Evolutionary conservation across 2,888 invertebrate species (phyloP).

Genomic region (Sclerodermus sp.): DNA sequence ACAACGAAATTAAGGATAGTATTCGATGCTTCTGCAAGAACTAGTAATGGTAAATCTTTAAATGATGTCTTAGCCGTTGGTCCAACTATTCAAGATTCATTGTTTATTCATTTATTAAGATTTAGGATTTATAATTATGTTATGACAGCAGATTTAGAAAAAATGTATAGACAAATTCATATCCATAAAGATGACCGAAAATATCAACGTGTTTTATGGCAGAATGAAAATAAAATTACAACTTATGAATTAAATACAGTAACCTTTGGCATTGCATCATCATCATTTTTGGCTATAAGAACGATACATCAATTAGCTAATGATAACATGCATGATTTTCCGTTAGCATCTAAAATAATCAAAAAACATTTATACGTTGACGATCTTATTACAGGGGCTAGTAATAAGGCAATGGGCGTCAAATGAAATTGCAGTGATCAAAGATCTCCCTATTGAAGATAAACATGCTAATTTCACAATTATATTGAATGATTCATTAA

Average conservation of each 20-base stretch:
- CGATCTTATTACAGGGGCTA: neutral
- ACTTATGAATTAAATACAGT: neutral
- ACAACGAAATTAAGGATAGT: conserved; percentile 15
- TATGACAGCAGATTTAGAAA: neutral
- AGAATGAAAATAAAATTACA: too few species aligned
- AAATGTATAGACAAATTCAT: neutral
- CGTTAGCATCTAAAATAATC: neutral
- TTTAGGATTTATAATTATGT: neutral
- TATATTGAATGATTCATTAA: neutral
- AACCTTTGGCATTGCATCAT: neutral
- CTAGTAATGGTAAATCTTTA: too few species aligned
- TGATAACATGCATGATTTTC: neutral
- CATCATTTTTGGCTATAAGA: neutral
- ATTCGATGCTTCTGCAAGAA: conserved; percentile 17
- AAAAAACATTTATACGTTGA: neutral
- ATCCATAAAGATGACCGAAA: neutral
- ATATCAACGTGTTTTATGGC: too few species aligned
- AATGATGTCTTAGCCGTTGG: too few species aligned
- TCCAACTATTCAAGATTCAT: conserved; percentile 6
- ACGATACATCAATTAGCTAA: neutral
- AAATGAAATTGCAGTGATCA: neutral
- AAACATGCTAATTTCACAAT: neutral
- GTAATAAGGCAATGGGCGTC: conserved; percentile 3
- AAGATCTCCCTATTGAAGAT: neutral
- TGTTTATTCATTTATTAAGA: conserved; percentile 6